Evolutionary conservation across 2,797 vertebrate genomes (phyloP).

Genomic region (Oceanodroma leucorhoa): DNA sequence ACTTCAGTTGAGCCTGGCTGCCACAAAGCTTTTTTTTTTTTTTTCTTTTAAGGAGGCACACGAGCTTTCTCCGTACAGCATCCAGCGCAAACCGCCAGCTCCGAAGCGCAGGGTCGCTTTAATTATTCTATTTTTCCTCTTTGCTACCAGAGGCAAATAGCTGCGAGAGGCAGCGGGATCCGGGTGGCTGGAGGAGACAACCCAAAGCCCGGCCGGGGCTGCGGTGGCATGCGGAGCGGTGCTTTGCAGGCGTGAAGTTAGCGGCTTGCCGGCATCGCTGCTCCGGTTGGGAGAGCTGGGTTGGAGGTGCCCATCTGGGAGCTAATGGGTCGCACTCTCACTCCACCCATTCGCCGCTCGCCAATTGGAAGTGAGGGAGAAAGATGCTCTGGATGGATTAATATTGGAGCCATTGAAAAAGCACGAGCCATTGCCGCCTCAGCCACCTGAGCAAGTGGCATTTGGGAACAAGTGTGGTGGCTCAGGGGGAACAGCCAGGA

Average conservation of each 20-base stretch:
- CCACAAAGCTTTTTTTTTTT: neutral
- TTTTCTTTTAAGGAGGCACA: conserved; percentile 43
- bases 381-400: conserved; percentile 58
- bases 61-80: neutral
- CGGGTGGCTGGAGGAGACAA: neutral
- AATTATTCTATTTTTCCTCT: neutral
- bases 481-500: neutral
- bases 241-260: neutral
- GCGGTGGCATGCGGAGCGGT: neutral
- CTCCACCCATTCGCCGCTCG: conserved; percentile 53
- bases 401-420: conserved; percentile 31
- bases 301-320: conserved; percentile 18
- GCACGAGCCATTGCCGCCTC: neutral
- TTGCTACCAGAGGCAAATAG: neutral
- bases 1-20: neutral
- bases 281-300: neutral
- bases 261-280: neutral
- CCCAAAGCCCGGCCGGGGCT: neutral
- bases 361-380: conserved; percentile 71
- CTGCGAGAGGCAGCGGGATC: neutral
- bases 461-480: neutral
- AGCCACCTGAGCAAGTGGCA: conserved; percentile 49
- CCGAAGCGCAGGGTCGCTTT: neutral
- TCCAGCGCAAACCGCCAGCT: neutral
- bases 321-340: conserved; percentile 19